phyloP scores from a whole-genome alignment of 30 jellyfish, hydroid and myxozoan species.

The Aurelia aurita complex sp. Pacific region DNA sequence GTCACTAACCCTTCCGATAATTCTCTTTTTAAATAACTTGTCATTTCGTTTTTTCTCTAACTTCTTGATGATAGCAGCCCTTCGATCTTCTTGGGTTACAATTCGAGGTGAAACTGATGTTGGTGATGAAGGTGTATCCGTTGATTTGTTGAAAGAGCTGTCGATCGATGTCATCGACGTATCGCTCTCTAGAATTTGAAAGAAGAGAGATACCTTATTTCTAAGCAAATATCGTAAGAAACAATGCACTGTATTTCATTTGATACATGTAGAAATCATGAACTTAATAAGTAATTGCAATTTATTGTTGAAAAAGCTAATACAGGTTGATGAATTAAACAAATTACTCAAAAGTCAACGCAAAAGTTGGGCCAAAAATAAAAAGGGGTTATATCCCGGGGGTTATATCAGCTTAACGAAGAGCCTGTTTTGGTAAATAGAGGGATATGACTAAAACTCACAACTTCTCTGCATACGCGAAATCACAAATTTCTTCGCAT shows the following conservation, averaged over 20 bases:
- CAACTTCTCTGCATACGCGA: too few relatives aligned
- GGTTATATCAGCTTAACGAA: too few relatives aligned
- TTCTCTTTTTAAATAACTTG: constrained; percentile 51
- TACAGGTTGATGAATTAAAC: neutral
- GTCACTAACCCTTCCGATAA: constrained; percentile 83
- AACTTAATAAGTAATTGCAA: neutral
- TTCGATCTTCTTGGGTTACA: constrained; percentile 49
- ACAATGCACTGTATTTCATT: too few relatives aligned
- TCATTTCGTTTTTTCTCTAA: constrained; percentile 79
- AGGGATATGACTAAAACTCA: too few relatives aligned
- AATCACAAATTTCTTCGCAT: too few relatives aligned
- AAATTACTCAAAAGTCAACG: neutral
- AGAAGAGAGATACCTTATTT: too few relatives aligned
- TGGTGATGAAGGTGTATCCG: neutral
- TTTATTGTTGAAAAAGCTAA: neutral
- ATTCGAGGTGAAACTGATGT: neutral
- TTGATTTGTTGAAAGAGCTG: neutral
- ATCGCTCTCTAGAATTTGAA: constrained; percentile 3
- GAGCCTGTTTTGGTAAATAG: too few relatives aligned
- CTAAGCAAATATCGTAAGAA: too few relatives aligned
- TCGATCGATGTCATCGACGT: neutral
- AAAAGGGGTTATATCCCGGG: too few relatives aligned
- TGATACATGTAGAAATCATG: neutral
- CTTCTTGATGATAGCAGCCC: constrained; percentile 47
- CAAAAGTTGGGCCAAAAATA: neutral